These are phyloP conservation scores for Sigmodon hispidus DNA, from an alignment of 2,113 vertebrate genomes.

Conservation along the genomic window DNA sequence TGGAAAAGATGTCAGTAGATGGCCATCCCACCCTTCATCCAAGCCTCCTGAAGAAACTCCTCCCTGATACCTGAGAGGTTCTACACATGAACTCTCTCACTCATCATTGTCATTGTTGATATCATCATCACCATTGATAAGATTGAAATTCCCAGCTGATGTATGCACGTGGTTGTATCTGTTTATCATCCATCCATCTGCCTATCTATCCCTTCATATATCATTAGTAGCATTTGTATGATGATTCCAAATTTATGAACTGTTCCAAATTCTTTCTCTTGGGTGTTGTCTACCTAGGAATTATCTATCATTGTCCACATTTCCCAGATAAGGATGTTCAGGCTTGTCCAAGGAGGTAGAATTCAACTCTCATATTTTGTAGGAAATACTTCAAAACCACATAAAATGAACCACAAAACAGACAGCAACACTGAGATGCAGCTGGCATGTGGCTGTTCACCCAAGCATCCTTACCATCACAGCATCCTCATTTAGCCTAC, in stretches of 20 bases:
- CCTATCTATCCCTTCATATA: too few relatives aligned
- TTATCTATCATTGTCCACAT: background rate
- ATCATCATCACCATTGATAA: too few relatives aligned
- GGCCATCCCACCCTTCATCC: background rate
- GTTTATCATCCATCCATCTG: too few relatives aligned
- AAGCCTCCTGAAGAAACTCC: background rate
- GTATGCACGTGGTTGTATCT: too few relatives aligned
- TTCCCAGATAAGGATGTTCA: background rate
- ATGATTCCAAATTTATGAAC: background rate
- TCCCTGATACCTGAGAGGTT: background rate
- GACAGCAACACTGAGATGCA: background rate
- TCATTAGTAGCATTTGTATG: background rate
- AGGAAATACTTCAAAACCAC: conserved; percentile 36
- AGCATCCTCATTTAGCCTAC: rapidly evolving
- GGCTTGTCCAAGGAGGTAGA: background rate
- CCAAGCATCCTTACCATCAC: background rate
- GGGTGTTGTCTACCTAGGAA: background rate
- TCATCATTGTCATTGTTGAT: too few relatives aligned
- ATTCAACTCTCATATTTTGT: background rate
- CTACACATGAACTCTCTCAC: background rate
- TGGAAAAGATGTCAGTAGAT: background rate
- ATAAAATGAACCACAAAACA: background rate
- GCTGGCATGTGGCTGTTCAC: background rate
- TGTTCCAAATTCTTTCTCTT: background rate
- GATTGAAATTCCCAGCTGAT: too few relatives aligned